Conservation (phyloP, 2,888 invertebrate species). For the Trachelus tabidus region DNA sequence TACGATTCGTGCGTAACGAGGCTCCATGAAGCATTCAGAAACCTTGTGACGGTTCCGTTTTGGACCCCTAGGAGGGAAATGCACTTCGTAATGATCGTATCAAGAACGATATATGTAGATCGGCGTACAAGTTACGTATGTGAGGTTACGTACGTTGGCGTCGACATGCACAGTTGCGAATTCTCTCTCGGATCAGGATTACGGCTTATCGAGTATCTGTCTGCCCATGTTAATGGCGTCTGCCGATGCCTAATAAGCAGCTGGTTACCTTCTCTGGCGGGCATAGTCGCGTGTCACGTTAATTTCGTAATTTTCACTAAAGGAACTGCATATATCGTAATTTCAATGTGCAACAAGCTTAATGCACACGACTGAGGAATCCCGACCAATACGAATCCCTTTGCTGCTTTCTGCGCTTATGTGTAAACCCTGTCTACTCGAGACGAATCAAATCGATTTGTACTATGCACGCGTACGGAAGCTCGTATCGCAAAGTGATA, state of each 20-base stretch:
- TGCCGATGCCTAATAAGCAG: neutral
- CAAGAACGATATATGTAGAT: conserved; percentile 19
- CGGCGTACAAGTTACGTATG: conserved; percentile 24
- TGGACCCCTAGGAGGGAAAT: conserved; percentile 25
- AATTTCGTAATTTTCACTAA: neutral
- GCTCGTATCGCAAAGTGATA: neutral
- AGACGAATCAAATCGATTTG: neutral
- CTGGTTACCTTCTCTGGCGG: neutral
- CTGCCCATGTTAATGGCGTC: neutral
- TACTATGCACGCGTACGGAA: neutral
- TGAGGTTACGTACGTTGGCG: conserved; percentile 10
- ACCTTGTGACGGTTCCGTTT: conserved; percentile 19
- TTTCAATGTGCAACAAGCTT: neutral
- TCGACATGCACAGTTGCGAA: conserved; percentile 36
- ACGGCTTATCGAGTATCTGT: neutral
- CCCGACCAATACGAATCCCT: neutral
- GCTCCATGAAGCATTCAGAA: conserved; percentile 16
- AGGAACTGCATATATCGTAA: neutral
- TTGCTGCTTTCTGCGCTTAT: neutral
- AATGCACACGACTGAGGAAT: neutral
- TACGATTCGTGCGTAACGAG: neutral
- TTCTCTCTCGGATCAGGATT: conserved; percentile 18
- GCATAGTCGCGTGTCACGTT: neutral
- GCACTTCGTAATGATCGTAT: conserved; percentile 43
- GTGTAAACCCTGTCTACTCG: neutral